Evolutionary conservation across 2,797 vertebrate species (phyloP).

Genomic region (Eulemur mongoz): DNA sequence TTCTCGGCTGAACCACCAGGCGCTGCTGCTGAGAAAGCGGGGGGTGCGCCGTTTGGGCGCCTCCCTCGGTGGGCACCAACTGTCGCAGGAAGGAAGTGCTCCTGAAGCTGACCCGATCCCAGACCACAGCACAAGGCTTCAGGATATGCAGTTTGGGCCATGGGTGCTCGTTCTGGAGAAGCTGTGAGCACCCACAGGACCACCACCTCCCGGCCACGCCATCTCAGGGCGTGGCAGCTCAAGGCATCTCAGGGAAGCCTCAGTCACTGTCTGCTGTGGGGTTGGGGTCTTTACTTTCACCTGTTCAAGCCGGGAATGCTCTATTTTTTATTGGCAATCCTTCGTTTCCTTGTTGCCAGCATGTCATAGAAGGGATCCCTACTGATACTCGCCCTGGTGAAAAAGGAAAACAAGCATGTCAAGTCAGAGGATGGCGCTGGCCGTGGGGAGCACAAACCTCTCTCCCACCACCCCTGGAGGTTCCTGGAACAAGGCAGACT

Average conservation of each 20-base stretch:
- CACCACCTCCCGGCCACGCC: conserved; percentile 55
- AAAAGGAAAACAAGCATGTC: not conserved
- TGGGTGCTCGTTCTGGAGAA: not conserved
- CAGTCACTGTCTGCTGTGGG: conserved; percentile 51
- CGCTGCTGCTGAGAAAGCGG: not conserved
- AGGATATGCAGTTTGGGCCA: not conserved
- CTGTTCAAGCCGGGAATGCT: conserved; percentile 1
- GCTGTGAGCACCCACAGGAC: not conserved
- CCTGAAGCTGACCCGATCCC: not conserved
- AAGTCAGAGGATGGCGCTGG: not conserved
- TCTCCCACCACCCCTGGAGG: too few species aligned
- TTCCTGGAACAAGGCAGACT: not conserved
- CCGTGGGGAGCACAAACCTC: not conserved
- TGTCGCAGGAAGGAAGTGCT: not conserved
- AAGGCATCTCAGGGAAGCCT: not conserved
- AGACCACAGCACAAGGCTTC: conserved; percentile 36
- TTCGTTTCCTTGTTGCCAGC: conserved; percentile 97
- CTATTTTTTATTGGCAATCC: conserved; percentile 97
- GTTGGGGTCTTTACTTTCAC: conserved; percentile 45
- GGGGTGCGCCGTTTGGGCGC: not conserved
- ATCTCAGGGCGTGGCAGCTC: not conserved
- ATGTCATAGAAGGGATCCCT: conserved; percentile 99
- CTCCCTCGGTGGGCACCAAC: not conserved
- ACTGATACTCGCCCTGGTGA: conserved; percentile 96
- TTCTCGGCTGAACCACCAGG: not conserved